Evolutionary conservation across 2,797 vertebrate genomes (phyloP).

Genomic region (Dallia pectoralis): DNA sequence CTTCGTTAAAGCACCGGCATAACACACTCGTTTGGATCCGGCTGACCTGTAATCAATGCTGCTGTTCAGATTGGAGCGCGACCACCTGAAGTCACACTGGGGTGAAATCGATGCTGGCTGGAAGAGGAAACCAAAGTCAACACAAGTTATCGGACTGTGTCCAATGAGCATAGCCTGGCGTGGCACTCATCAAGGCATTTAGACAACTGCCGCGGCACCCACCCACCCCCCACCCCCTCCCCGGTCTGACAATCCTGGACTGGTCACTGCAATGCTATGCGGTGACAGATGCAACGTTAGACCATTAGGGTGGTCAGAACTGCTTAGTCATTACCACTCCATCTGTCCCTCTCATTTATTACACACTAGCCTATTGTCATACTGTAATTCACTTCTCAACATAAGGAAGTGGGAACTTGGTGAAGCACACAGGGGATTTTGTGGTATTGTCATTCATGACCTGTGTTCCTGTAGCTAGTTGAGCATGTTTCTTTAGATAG

Average conservation of each 20-base stretch:
- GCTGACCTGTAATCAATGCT: slow-evolving; percentile 24
- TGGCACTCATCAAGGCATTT: slow-evolving; percentile 1
- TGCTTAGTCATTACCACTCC: slow-evolving; percentile 9
- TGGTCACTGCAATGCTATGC: slow-evolving; percentile 23
- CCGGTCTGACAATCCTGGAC: slow-evolving; percentile 21
- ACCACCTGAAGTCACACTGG: slow-evolving; percentile 41
- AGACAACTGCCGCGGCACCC: slow-evolving; percentile 25
- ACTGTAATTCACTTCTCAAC: slow-evolving; percentile 7
- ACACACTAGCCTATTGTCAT: neutral
- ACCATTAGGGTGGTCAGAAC: neutral
- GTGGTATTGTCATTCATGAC: neutral
- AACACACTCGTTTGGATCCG: neutral
- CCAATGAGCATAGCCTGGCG: slow-evolving; percentile 35
- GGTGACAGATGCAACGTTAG: slow-evolving; percentile 31
- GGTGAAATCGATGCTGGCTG: slow-evolving; percentile 35
- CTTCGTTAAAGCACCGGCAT: slow-evolving; percentile 21
- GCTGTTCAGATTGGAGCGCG: slow-evolving; percentile 24
- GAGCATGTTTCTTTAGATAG: too few relatives aligned
- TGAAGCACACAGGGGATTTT: neutral
- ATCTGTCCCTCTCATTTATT: slow-evolving; percentile 12
- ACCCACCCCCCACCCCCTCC: too few relatives aligned
- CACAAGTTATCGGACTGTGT: slow-evolving; percentile 26
- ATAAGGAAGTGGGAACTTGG: neutral
- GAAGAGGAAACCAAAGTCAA: slow-evolving; percentile 48
- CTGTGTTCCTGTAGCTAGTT: too few relatives aligned